Conservation (phyloP, 2,797 vertebrate species). For the Echiichthys vipera region DNA sequence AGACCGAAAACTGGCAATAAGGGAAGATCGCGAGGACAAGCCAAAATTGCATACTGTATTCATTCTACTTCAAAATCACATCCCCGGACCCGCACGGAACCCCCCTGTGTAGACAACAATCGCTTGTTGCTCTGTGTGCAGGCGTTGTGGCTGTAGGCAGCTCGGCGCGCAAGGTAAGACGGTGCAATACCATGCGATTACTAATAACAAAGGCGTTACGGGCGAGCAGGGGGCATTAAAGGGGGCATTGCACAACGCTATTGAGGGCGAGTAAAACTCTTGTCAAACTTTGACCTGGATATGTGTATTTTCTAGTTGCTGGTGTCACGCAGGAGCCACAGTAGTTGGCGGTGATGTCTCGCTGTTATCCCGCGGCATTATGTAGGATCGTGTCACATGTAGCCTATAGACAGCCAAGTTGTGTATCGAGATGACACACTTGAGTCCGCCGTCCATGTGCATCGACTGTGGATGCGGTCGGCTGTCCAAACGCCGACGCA, state of each 20-base stretch:
- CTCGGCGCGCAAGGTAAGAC: constrained; percentile 88
- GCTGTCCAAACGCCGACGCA: constrained; percentile 47
- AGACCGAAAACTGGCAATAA: constrained; percentile 89
- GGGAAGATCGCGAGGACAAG: constrained; percentile 89
- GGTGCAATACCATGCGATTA: constrained; percentile 87
- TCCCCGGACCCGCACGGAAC: constrained; percentile 67
- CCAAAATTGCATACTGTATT: constrained; percentile 83
- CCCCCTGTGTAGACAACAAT: constrained; percentile 66
- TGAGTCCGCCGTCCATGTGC: constrained; percentile 59
- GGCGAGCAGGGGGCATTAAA: constrained; percentile 88
- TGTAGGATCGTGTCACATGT: constrained; percentile 75
- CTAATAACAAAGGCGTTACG: constrained; percentile 91
- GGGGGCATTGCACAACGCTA: constrained; percentile 87
- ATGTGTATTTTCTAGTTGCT: constrained; percentile 62
- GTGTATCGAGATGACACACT: constrained; percentile 73
- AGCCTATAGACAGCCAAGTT: constrained; percentile 71
- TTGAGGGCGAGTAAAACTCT: constrained; percentile 85
- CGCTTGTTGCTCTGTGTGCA: constrained; percentile 80
- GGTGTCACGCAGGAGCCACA: constrained; percentile 38
- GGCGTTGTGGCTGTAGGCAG: constrained; percentile 73
- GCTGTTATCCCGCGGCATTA: constrained; percentile 69
- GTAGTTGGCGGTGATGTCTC: constrained; percentile 56
- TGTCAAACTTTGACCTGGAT: constrained; percentile 86
- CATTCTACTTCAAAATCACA: constrained; percentile 77
- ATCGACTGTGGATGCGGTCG: constrained; percentile 52